Conservation (phyloP, 2,888 invertebrate species). For the Brachylomia viminalis region DNA sequence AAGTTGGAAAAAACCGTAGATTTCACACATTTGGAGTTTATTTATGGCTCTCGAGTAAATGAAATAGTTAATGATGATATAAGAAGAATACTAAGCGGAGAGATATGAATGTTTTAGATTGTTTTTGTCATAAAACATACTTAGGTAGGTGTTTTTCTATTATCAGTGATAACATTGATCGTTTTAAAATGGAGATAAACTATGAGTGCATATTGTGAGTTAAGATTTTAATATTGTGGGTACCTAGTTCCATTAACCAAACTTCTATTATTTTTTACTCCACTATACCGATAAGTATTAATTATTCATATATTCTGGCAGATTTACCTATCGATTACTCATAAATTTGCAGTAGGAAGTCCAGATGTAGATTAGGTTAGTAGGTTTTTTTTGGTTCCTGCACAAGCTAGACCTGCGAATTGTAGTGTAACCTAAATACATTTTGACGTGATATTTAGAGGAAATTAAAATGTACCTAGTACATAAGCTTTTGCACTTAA, state of each 20-base stretch:
- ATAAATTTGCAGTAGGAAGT: not conserved
- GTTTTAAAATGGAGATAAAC: not conserved
- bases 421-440: not conserved
- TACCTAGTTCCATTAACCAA: not conserved
- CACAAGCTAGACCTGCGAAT: not conserved
- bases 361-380: not conserved
- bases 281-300: not conserved
- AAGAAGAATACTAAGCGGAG: conserved; percentile 69
- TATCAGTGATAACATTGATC: conserved; percentile 1
- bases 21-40: conserved; percentile 85
- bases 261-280: not conserved
- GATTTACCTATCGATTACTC: not conserved
- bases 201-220: too few relatives aligned
- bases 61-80: conserved; percentile 78
- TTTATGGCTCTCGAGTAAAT: conserved; percentile 81
- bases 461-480: not conserved
- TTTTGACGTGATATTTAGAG: not conserved
- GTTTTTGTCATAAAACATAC: not conserved
- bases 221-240: not conserved
- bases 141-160: not conserved
- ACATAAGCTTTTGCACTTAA: not conserved
- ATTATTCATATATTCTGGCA: not conserved
- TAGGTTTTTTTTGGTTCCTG: not conserved
- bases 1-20: conserved; percentile 77
- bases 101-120: not conserved